These are phyloP conservation scores for Notospermus geniculatus DNA, from an alignment of 1,140 invertebrate species.

Conservation along the genomic window DNA sequence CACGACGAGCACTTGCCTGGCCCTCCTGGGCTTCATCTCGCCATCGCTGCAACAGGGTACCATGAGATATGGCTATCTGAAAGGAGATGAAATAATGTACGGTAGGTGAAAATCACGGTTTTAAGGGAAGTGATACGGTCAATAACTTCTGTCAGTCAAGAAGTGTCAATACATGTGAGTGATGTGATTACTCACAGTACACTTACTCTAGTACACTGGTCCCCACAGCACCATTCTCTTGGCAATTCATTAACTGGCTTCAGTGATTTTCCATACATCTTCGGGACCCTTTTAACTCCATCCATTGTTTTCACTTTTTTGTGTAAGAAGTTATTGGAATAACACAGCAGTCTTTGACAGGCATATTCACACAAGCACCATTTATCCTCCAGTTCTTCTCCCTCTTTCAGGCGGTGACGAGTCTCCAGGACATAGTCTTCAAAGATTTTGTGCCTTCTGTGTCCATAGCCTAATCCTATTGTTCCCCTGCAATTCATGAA, in stretches of 20 bases:
- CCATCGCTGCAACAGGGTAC: constrained; percentile 41
- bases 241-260: constrained; percentile 28
- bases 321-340: constrained; percentile 55
- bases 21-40: constrained; percentile 35
- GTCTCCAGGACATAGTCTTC: constrained; percentile 45
- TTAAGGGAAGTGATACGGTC: too few species aligned
- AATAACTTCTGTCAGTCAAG: too few species aligned
- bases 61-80: constrained; percentile 45
- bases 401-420: constrained; percentile 31
- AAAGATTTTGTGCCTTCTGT: constrained; percentile 43
- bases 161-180: too few species aligned
- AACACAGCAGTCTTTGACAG: constrained; percentile 42
- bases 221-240: constrained; percentile 36
- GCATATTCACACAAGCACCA: constrained; percentile 47
- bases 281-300: constrained; percentile 9
- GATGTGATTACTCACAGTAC: too few species aligned
- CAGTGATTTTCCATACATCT: constrained; percentile 33
- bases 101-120: too few species aligned
- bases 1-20: constrained; percentile 47
- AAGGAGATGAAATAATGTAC: constrained; percentile 5
- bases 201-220: constrained; percentile 44
- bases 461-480: constrained; percentile 50
- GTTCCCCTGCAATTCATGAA: constrained; percentile 4
- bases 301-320: constrained; percentile 44
- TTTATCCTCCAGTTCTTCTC: constrained; percentile 16